Evolutionary conservation across 1,140 invertebrate genomes (phyloP), one percentile per base, ranked within the genome.

Genomic region (Drosophila nigrodunni): DNA sequence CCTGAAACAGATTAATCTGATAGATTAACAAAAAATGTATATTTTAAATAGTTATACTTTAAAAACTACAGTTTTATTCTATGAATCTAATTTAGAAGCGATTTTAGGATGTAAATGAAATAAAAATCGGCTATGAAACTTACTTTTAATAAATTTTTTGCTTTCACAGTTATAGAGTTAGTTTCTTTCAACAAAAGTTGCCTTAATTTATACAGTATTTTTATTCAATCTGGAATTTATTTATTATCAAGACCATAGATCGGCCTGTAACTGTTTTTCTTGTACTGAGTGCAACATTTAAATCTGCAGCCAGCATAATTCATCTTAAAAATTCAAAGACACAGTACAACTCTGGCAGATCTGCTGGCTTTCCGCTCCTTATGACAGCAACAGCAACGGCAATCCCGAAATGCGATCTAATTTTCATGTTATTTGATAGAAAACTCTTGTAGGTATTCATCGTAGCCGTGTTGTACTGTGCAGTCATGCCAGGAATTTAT

Each of bases 371-470:
- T 21, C 71, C n/a, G 43, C 64, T 64, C 49, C 70, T 83, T 85
- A 85, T 77, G 82, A 80, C 77, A 78, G 39, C 21, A 54, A 50
- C 21, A 64, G 11, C 37, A 35, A 44, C 54, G 47, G 37, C 43
- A 74, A 74, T 71, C 68, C 60, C 68, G 35, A 71, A 58, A 52
- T 61, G 68, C 80, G 80, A 88, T 87, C 77, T 88, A 83, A 83
- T 87, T 87, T 88, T 88, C 77, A 80, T 88, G 83, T 87, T 88
- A 74, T 87, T 87, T 83, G 83, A 87, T 88, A 88, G 83, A 77
- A 80, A 79, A 86, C 67, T 74, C 71, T 82, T 86, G 82, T 81
- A 66, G 78, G 65, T 57, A 61, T 77, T 57, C 46, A 60, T 74
- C 54, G 62, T 52, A 37, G 43, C 11, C 35, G 62, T 41, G 52